A percentile compares a stretch with the other conserved stretches of the same genome.
Evolutionary conservation across 2,113 vertebrate species (phyloP).

Genomic region (Pseudopodoces humilis): DNA sequence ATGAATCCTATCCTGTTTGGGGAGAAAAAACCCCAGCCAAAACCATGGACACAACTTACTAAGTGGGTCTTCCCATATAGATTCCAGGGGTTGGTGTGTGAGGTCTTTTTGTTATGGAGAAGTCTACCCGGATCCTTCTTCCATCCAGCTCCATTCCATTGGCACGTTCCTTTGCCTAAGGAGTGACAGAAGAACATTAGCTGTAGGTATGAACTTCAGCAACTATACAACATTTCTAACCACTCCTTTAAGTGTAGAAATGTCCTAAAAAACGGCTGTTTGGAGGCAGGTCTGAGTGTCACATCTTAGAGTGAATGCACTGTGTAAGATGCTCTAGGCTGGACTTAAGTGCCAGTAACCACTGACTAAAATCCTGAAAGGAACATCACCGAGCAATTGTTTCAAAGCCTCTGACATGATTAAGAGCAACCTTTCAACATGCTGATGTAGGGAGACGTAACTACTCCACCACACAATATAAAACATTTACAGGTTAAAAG

Average conservation of each 20-base stretch:
- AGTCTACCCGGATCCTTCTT: conserved; percentile 93
- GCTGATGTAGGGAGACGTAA: accelerated
- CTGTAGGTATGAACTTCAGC: background rate
- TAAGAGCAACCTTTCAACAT: background rate
- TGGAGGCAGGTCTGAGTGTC: background rate
- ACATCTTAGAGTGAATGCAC: background rate
- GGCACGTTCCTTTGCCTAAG: conserved; percentile 92
- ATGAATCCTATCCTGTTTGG: background rate
- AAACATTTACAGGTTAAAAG: background rate
- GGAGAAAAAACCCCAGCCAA: background rate
- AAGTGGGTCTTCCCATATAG: conserved; percentile 96
- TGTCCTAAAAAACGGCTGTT: background rate
- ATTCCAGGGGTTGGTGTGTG: conserved; percentile 97
- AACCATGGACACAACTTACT: conserved; percentile 70
- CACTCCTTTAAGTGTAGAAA: background rate
- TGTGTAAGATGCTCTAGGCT: background rate
- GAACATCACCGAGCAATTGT: background rate
- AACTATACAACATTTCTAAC: background rate
- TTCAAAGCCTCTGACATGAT: background rate
- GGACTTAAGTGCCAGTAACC: background rate
- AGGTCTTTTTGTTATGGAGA: conserved; percentile 94
- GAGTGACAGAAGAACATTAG: background rate
- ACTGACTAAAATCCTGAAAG: background rate
- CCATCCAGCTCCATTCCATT: conserved; percentile 98
- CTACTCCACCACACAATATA: background rate